Percentiles rank a stretch among this genome's conserved stretches.
These are phyloP conservation scores for Uropsilus gracilis DNA, from an alignment of 2,113 vertebrate species.

Conservation along the genomic window DNA sequence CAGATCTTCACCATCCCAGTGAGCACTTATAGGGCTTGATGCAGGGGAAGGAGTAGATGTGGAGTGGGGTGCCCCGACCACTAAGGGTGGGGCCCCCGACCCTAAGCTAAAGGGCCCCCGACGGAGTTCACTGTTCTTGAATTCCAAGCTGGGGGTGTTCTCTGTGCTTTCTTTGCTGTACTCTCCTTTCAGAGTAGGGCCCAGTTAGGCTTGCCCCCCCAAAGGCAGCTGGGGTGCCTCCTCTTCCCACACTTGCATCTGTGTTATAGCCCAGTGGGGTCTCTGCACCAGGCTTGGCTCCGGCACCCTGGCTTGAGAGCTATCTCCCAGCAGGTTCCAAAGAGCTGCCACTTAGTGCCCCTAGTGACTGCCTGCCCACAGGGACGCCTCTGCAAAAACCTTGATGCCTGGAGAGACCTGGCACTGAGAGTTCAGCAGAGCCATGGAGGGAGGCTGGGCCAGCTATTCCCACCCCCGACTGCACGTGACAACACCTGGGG, in stretches of 20 bases:
- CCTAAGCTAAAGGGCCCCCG: no score
- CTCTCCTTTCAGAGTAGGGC: background rate
- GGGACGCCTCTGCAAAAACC: background rate
- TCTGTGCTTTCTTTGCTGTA: background rate
- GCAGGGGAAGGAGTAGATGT: no score
- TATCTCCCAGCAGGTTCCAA: no score
- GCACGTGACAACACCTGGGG: background rate
- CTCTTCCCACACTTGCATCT: background rate
- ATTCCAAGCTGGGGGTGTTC: no score
- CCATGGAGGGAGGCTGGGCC: background rate
- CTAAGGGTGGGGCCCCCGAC: no score
- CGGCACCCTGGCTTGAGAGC: background rate
- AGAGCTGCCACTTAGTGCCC: no score
- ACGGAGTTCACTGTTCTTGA: rapidly evolving
- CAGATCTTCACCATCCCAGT: background rate
- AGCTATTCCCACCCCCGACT: background rate
- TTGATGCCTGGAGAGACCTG: background rate
- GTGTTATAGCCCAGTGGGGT: background rate
- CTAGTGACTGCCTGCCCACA: rapidly evolving
- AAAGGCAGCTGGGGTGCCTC: background rate
- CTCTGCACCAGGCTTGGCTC: background rate
- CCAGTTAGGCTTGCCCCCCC: rapidly evolving
- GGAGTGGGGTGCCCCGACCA: no score
- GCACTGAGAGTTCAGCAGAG: background rate
- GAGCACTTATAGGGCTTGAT: rapidly evolving